Base-by-base conservation (phyloP, 2,888 invertebrate genomes). In the Heteropelma amictum region DNA sequence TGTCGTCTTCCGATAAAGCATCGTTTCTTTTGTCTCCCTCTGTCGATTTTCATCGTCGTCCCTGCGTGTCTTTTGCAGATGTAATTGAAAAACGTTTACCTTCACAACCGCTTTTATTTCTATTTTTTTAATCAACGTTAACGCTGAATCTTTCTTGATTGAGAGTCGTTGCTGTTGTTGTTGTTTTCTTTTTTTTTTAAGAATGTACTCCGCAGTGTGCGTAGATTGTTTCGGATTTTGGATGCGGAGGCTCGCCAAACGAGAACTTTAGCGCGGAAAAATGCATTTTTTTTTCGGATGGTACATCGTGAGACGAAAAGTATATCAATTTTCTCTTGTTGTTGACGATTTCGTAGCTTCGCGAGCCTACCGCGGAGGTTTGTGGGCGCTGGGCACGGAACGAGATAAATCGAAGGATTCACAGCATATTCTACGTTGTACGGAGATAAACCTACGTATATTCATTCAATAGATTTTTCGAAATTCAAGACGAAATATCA, bases 81-180 rank as follows among this genome's bases (percentile, higher is more conserved):
- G 30, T 69, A 65, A 70, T 74, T 65, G 74, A 74, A 69, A n/a
- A 65, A 70, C 47, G 35, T 70, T 54, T 65, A 21, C 58, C 30
- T 45, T 73, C 70, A 74, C 70, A 74, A 74, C 65, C 70, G 28
- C n/a, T n/a, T n/a, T n/a, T n/a, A n/a, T n/a, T n/a, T n/a, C n/a
- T n/a, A n/a, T 65, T 26, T 12, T 69, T 35, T 40, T 45, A 33
- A 49, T 26, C 19, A 73, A 73, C 47, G 68, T 61, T 61, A 53
- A 45, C 10, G 51, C 30, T 4, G 14, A 21, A 33, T 42, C 14
- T 5, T 8, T 8, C 23, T n/a, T n/a, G n/a, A n/a, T n/a, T n/a
- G 19, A 8, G 8, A 10, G 47, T 23, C 8, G n/a, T 2, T 10
- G 1, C 5, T 21, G 1, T 1, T 8, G 49, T 47, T 35, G 14